These are phyloP conservation scores for Ganaspis brasiliensis DNA, from an alignment of 2,888 invertebrate species.

Conservation along the genomic window DNA sequence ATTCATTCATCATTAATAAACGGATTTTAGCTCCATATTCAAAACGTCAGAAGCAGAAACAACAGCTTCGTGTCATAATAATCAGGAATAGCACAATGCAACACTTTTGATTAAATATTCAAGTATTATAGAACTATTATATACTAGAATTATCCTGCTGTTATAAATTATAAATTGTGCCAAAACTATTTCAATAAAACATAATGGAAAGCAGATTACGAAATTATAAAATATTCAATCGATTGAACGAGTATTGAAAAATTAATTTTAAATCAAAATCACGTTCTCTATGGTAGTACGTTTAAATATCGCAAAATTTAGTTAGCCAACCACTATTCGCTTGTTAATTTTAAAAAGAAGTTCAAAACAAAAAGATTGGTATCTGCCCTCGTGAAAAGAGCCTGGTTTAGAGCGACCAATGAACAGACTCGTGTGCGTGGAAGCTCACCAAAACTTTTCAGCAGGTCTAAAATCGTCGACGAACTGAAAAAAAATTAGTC, in stretches of 20 bases:
- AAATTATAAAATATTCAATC: too few relatives aligned
- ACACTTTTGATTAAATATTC: background rate
- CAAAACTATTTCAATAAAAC: too few relatives aligned
- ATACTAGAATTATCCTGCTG: background rate
- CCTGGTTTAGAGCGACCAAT: background rate
- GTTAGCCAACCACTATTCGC: slow-evolving; percentile 3
- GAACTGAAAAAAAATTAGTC: slow-evolving; percentile 72
- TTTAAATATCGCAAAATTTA: slow-evolving; percentile 7
- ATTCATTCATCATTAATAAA: slow-evolving; percentile 25
- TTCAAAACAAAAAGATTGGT: background rate
- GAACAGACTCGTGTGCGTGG: slow-evolving; percentile 41
- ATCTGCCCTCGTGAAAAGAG: background rate
- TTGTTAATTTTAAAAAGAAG: slow-evolving; percentile 6
- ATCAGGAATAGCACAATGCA: background rate
- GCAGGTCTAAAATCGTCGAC: slow-evolving; percentile 56
- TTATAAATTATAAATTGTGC: too few relatives aligned
- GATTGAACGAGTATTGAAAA: too few relatives aligned
- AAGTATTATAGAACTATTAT: background rate
- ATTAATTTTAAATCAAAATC: background rate
- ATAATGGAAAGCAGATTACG: too few relatives aligned
- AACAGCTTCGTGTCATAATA: slow-evolving; percentile 17
- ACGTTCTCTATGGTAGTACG: background rate
- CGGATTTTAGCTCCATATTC: slow-evolving; percentile 25
- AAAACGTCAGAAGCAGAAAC: slow-evolving; percentile 19
- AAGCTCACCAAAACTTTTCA: slow-evolving; percentile 48